A percentile compares a stretch with the other conserved stretches of the same genome.
Evolutionary conservation across 2,113 vertebrate genomes (phyloP).

Genomic region (Bos taurus): ARS-UCD2.0 NC_037332.1:15420001-15420500

Average conservation of each 20-base stretch:
- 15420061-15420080: neutral
- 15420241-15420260: neutral
- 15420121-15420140: neutral
- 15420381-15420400: neutral
- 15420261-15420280: neutral
- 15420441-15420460: neutral
- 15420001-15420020: neutral
- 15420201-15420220: neutral
- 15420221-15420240: neutral
- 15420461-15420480: neutral
- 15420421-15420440: neutral
- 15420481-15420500: neutral
- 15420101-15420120: neutral
- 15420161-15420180: neutral
- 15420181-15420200: fast-evolving
- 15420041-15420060: neutral
- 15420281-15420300: neutral
- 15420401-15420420: neutral
- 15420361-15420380: neutral
- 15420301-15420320: neutral
- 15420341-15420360: neutral
- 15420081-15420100: neutral
- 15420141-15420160: neutral
- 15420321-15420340: neutral
- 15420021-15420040: neutral